Evolutionary conservation across 2,113 vertebrate species (phyloP).

Genomic region (Anarrhichthys ocellatus): DNA sequence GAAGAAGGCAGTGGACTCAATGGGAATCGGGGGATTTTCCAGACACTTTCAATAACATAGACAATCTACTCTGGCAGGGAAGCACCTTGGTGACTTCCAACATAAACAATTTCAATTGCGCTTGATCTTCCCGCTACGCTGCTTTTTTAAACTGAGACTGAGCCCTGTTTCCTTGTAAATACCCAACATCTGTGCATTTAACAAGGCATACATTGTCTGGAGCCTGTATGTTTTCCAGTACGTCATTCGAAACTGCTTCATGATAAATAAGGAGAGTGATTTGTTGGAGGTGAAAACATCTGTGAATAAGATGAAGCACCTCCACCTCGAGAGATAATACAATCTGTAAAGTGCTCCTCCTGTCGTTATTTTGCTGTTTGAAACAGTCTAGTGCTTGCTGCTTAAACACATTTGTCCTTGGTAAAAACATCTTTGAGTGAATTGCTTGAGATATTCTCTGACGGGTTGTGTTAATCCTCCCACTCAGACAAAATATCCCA

Average conservation of each 20-base stretch:
- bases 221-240: slow-evolving; percentile 45
- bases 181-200: slow-evolving; percentile 62
- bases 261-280: slow-evolving; percentile 16
- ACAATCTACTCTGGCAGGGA: slow-evolving; percentile 77
- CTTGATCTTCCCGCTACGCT: slow-evolving; percentile 45
- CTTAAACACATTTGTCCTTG: slow-evolving; percentile 49
- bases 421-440: slow-evolving; percentile 40
- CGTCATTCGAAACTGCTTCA: slow-evolving; percentile 28
- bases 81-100: slow-evolving; percentile 54
- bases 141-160: slow-evolving; percentile 37
- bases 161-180: slow-evolving; percentile 24
- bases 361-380: slow-evolving; percentile 44
- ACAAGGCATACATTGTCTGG: slow-evolving; percentile 43
- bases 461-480: slow-evolving; percentile 13
- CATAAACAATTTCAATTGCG: slow-evolving; percentile 67
- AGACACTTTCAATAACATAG: slow-evolving; percentile 82
- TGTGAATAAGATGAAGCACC: slow-evolving; percentile 34
- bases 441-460: slow-evolving; percentile 18
- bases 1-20: slow-evolving; percentile 48
- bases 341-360: not conserved
- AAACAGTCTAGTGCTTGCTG: slow-evolving; percentile 52
- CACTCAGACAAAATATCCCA: slow-evolving; percentile 33
- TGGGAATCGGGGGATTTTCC: slow-evolving; percentile 71
- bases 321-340: not conserved
- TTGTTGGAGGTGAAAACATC: slow-evolving; percentile 33